Conservation (phyloP, 2,113 vertebrate species). For the Apeltes quadracus region DNA sequence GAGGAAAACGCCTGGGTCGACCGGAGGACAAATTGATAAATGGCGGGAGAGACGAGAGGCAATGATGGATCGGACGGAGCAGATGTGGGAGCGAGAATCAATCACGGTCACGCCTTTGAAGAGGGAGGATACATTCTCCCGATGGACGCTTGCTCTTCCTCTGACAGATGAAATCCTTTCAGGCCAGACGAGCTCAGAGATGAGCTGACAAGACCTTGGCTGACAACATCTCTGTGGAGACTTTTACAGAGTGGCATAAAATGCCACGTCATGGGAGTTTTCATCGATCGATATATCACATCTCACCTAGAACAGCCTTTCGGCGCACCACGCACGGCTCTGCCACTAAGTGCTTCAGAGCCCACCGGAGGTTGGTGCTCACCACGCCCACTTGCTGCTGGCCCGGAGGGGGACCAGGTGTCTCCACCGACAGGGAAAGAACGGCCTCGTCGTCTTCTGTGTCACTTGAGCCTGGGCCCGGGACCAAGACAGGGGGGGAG, state of each 20-base stretch:
- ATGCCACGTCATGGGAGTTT: background rate
- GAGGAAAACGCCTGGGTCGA: conserved; percentile 85
- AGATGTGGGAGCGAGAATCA: conserved; percentile 31
- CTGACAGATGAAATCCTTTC: conserved; percentile 29
- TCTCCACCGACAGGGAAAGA: conserved; percentile 84
- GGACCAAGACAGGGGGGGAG: conserved; percentile 30
- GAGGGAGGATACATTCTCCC: conserved; percentile 42
- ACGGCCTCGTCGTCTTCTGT: conserved; percentile 84
- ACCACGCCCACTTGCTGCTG: conserved; percentile 83
- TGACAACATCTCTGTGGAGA: conserved; percentile 12
- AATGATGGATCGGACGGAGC: conserved; percentile 34
- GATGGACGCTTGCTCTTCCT: conserved; percentile 31
- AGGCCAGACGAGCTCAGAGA: background rate
- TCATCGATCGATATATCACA: background rate
- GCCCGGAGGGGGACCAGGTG: conserved; percentile 63
- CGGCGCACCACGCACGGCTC: conserved; percentile 88
- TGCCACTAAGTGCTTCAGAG: conserved; percentile 86
- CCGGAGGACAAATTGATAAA: conserved; percentile 29
- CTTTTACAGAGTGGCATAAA: conserved; percentile 11
- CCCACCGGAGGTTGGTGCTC: conserved; percentile 86
- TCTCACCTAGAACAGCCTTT: conserved; percentile 89
- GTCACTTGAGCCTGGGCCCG: conserved; percentile 45
- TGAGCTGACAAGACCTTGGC: conserved; percentile 9
- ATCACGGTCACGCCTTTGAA: conserved; percentile 38
- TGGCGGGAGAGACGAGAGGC: conserved; percentile 19